Evolutionary conservation across 2,113 vertebrate species (phyloP).

Genomic region (Pseudonaja textilis): DNA sequence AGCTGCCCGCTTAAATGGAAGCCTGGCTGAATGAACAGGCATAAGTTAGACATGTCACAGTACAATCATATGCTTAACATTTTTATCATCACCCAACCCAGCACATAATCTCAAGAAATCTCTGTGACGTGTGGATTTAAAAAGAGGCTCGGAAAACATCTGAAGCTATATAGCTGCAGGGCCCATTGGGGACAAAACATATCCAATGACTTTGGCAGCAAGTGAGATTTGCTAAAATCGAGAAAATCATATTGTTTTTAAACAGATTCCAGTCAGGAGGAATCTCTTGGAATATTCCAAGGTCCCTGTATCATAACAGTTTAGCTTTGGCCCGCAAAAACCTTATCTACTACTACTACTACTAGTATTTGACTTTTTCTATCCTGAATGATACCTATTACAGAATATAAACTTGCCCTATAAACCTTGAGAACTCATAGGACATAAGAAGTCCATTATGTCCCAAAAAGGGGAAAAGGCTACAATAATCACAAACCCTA

Average conservation of each 20-base stretch:
- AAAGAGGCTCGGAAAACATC: neutral
- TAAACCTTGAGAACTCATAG: neutral
- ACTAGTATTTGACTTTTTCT: neutral
- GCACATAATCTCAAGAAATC: neutral
- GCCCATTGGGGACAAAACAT: neutral
- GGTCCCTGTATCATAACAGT: neutral
- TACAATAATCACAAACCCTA: neutral
- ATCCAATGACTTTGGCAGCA: neutral
- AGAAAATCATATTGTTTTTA: neutral
- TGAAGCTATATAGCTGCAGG: neutral
- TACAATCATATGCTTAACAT: neutral
- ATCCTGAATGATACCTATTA: neutral
- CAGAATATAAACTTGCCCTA: neutral
- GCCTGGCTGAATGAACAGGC: neutral
- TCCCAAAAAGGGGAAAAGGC: neutral
- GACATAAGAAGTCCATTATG: neutral
- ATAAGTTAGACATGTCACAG: neutral
- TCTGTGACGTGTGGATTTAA: neutral
- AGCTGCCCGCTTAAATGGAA: neutral
- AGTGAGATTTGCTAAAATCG: neutral
- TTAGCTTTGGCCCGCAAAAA: neutral
- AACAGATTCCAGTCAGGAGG: neutral
- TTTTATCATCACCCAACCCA: neutral
- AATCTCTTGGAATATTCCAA: neutral
- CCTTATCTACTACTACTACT: neutral